Base-by-base conservation (phyloP, 2,797 vertebrate genomes). In the Dicrostonyx torquatus region DNA sequence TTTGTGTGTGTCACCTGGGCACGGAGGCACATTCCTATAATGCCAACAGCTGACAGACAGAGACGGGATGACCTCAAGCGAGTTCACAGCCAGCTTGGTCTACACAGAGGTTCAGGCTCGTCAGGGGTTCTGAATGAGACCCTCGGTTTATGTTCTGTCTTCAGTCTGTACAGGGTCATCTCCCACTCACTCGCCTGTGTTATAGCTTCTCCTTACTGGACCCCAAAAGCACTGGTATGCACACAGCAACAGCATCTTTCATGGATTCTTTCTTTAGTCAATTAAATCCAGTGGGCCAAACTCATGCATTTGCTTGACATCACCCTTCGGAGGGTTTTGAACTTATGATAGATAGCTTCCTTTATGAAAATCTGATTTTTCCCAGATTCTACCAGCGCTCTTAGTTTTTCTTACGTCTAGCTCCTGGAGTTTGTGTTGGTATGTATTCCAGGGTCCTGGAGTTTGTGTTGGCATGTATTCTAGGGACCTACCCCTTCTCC, bases 231-330 rank as follows among this genome's bases (percentile, higher is more conserved):
- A 3, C 62, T 55, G 12, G 0, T 20, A 8, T n/a, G 3, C 26
- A 1, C 26, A 14, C 2, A 13, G 3, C 2, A 2, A 2, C 14
- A 12, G 48, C 73, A 22, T 43, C 12, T 0, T 6, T 10, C n/a
- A 6, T 5, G 1, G 5, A 1, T 31, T 13, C 6, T 18, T 15
- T 6, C 79, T 43, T 75, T 87, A 26, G 76, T 37, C 34, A 24
- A 22, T 40, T 45, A 75, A 48, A 60, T 48, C n/a, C 37, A n/a
- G 0, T 1, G 4, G 40, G 11, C 37, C 18, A 26, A 48, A 14
- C 12, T 29, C 8, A 53, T 50, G 6, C 13, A 14, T 50, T 40
- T 45, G 31, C 53, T 75, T 72, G 2, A 50, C 75, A n/a, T 34
- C 34, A 31, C 10, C 37, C 68, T 40, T 91, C 40, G 18, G 53